phyloP scores from a whole-genome alignment of 2,113 vertebrate genomes.

The Siniperca chuatsi region DNA sequence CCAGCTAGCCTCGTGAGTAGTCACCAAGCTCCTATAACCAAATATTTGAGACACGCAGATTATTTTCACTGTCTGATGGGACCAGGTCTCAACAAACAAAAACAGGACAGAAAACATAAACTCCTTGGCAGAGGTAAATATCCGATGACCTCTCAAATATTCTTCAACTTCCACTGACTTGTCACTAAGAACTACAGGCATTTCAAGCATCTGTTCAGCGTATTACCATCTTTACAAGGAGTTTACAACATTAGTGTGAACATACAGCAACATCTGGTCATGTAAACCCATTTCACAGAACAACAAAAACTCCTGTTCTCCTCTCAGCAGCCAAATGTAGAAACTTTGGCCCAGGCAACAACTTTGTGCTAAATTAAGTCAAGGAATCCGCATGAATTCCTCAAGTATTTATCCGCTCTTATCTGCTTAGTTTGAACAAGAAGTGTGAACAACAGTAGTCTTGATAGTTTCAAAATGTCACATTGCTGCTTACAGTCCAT shows the following conservation, averaged over 20 bases:
- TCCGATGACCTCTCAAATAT: not conserved
- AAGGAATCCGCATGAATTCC: conserved; percentile 47
- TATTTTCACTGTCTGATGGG: not conserved
- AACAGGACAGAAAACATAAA: not conserved
- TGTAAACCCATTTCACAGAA: not conserved
- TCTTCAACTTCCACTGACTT: not conserved
- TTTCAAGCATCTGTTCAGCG: not conserved
- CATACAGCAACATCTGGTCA: not conserved
- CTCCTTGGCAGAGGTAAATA: not conserved
- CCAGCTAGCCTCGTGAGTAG: too few relatives aligned
- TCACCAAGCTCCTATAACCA: too few relatives aligned
- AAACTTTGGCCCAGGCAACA: not conserved
- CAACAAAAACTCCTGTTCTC: not conserved
- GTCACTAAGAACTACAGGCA: not conserved
- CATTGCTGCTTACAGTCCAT: conserved; percentile 13
- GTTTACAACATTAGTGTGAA: not conserved
- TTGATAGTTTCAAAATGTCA: not conserved
- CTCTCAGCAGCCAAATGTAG: not conserved
- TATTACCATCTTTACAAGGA: not conserved
- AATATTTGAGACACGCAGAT: not conserved
- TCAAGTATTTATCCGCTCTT: conserved; percentile 44
- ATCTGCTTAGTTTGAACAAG: conserved; percentile 50
- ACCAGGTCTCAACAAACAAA: not conserved
- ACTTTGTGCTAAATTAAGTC: conserved; percentile 25
- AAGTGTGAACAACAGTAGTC: conserved; percentile 6